Base-by-base conservation (phyloP, 2,888 invertebrate species). In the Apodemia mormo region DNA sequence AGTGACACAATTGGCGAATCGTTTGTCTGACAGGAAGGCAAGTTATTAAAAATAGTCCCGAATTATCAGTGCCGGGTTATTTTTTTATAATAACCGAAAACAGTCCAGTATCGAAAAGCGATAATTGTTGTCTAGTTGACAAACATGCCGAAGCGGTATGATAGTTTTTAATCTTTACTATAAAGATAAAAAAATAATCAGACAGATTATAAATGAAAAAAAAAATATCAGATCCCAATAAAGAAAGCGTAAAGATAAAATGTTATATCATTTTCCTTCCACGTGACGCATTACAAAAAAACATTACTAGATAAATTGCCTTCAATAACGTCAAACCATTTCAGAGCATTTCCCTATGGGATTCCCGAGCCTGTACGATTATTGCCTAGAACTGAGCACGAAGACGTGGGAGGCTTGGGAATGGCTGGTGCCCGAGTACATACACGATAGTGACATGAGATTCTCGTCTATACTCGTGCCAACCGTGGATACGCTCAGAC, bases 391-490 rank as follows among this genome's bases (percentile, higher is more conserved):
- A 77, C 84, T 95, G 9, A 86, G 94, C 12, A 90, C 94, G 2
- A 92, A 93, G 79, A 89, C 93, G 10, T 98, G 98, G 98, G 94
- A 96, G 37, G 96, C 98, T 0, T 98, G 98, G 98, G 95, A 95
- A 76, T 96, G 96, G 94, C 86, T 97, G 56, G 96, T 98, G 1
- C 96, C 96, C 0, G 86, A 92, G 22, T 98, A 98, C 80, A 81
- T 94, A 0, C 98, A 98, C 84, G 94, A 97, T 76, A 91, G 95
- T 0, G 81, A 86, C 0, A 94, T 94, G 81, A 95, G 95, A 80
- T 98, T 97, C 85, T 96, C 96, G 4, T 96, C 98, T 76, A 98
- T 98, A 75, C 66, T 75, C 54, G 74, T 75, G 58, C 71, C 71
- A 2, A 98, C 98, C 0, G 95, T 97, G 2, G 98, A 98, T 82